These are phyloP conservation scores for Scatophagus argus DNA, from an alignment of 2,113 vertebrate genomes.

Conservation along the genomic window DNA sequence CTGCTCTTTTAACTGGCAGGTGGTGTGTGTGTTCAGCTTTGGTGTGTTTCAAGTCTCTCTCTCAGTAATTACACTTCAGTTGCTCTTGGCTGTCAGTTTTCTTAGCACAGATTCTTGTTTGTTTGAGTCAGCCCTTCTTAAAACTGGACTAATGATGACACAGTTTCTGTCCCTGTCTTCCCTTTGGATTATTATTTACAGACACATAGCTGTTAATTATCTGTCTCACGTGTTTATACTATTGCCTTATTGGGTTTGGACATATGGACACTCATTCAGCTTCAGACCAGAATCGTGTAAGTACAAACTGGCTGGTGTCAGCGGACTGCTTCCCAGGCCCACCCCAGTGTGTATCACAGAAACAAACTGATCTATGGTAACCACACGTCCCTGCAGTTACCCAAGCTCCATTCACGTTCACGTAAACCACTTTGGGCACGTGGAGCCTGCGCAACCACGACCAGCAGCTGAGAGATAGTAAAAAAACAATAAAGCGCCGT, in stretches of 20 bases:
- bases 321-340: not conserved
- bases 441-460: conserved; percentile 5
- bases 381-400: conserved; percentile 33
- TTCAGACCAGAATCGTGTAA: not conserved
- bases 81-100: too few relatives aligned
- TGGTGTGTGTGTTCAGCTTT: too few relatives aligned
- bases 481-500: conserved; percentile 21
- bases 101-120: too few relatives aligned
- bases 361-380: conserved; percentile 14
- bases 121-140: too few relatives aligned
- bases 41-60: too few relatives aligned
- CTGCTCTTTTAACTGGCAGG: too few relatives aligned
- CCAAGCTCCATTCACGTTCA: conserved; percentile 42
- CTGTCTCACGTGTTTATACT: too few relatives aligned
- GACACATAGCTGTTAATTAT: too few relatives aligned
- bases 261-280: not conserved
- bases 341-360: conserved; percentile 22
- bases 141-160: too few relatives aligned
- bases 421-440: conserved; percentile 15
- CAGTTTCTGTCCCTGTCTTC: not conserved
- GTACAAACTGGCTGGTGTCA: conserved; percentile 15
- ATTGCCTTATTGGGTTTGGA: too few relatives aligned
- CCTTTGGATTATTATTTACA: not conserved
- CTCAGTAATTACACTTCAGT: not conserved
- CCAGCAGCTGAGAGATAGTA: conserved; percentile 32